Base-by-base conservation (phyloP, 2,888 invertebrate species). In the Labia minor region DNA sequence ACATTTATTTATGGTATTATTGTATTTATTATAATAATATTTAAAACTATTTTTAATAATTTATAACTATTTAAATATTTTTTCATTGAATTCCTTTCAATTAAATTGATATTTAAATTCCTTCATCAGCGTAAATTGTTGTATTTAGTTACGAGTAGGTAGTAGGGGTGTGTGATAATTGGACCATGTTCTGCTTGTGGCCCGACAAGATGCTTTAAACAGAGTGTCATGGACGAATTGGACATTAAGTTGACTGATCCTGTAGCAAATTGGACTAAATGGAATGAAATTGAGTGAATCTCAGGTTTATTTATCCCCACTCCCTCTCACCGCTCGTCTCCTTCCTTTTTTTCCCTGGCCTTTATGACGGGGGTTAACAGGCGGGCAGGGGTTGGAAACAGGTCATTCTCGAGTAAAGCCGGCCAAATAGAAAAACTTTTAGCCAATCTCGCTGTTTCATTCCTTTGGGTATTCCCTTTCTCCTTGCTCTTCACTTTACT, bases 401-500 rank as follows among this genome's bases (percentile, higher is more conserved):
- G n/a, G 49, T 49, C 49, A 49, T 49, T 49, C 49, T 49, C 49
- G 49, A 49, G 49, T 14, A 49, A 49, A 49, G 49, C 49, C 49
- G 6, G 14, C 63, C 20, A 21, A 21, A 62, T 21, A 26, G 61
- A 18, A 19, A 21, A 26, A 20, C 20, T 61, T 65, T 21, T 37
- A 49, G 14, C n/a, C 26, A 20, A 61, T 61, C 19, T 62, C 3
- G 16, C 33, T 20, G 49, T 21, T n/a, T 67, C 37, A 18, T 63
- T 63, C 49, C 67, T 49, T 49, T 49, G 49, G 49, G 49, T 49
- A 49, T 49, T 19, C 37, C 62, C 62, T 61, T 19, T 63, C 1
- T 19, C 61, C 37, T 21, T 19, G n/a, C 66, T 20, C 65, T 49
- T 37, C 65, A 61, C 63, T 66, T 67, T 26, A 21, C 21, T 19